Evolutionary conservation across 2,113 vertebrate species (phyloP).

Genomic region (Oncorhynchus kisutch): DNA sequence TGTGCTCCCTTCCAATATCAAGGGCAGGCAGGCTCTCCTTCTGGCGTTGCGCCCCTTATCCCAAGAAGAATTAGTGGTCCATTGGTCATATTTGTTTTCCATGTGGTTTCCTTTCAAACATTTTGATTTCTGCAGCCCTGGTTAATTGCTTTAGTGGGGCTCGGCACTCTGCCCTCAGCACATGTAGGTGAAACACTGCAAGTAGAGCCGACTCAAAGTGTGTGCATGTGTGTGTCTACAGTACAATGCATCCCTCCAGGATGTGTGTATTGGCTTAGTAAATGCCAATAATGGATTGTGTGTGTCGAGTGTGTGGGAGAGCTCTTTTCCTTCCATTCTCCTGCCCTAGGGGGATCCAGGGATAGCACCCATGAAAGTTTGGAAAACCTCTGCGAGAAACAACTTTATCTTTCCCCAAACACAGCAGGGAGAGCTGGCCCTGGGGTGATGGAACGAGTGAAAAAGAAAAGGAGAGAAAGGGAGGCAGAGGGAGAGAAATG

Average conservation of each 20-base stretch:
- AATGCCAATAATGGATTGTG: slow-evolving; percentile 50
- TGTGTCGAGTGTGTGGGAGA: not conserved
- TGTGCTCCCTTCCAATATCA: too few species aligned
- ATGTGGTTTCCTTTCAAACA: too few species aligned
- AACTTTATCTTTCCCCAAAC: slow-evolving; percentile 48
- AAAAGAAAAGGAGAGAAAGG: slow-evolving; percentile 5
- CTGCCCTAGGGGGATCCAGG: slow-evolving; percentile 28
- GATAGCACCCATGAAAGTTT: slow-evolving; percentile 37
- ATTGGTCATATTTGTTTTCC: too few species aligned
- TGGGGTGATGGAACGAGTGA: slow-evolving; percentile 23
- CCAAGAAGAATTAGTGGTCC: too few species aligned
- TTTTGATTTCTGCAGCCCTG: too few species aligned
- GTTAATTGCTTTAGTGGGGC: too few species aligned
- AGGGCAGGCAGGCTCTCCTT: too few species aligned
- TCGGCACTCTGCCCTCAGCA: too few species aligned
- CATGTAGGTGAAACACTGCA: slow-evolving; percentile 29
- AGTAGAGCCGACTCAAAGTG: slow-evolving; percentile 16
- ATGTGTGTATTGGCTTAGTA: slow-evolving; percentile 49
- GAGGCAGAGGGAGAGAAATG: slow-evolving; percentile 5
- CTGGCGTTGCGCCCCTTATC: too few species aligned
- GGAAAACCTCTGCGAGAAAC: slow-evolving; percentile 22
- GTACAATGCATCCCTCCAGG: slow-evolving; percentile 23
- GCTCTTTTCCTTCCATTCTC: slow-evolving; percentile 1
- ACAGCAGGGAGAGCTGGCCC: slow-evolving; percentile 16
- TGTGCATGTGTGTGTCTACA: slow-evolving; percentile 17